Percentiles rank a stretch among this genome's conserved stretches.
Evolutionary conservation across 2,113 vertebrate species (phyloP).

Genomic region (Falcunculus frontatus): DNA sequence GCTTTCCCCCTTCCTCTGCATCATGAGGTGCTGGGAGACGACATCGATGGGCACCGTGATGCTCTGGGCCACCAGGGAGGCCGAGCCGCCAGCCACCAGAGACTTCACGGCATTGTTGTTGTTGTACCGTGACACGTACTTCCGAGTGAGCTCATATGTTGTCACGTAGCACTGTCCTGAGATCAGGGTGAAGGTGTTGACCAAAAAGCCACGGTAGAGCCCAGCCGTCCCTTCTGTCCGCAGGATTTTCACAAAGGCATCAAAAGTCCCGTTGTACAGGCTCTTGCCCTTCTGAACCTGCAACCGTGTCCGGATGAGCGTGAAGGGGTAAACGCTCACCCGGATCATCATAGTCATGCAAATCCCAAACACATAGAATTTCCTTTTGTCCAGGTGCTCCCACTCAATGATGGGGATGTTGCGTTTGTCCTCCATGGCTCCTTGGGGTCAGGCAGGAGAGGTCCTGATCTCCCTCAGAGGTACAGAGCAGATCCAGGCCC

Average conservation of each 20-base stretch:
- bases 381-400: constrained; percentile 97
- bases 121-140: constrained; percentile 83
- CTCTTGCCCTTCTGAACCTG: constrained; percentile 94
- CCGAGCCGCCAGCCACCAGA: constrained; percentile 87
- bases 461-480: background rate
- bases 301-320: constrained; percentile 89
- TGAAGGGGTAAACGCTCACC: constrained; percentile 90
- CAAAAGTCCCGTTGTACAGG: constrained; percentile 88
- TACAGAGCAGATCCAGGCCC: background rate
- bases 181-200: constrained; percentile 91
- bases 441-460: fast-evolving
- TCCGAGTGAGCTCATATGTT: constrained; percentile 91
- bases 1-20: constrained; percentile 86
- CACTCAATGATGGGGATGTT: constrained; percentile 96
- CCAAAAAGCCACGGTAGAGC: constrained; percentile 92
- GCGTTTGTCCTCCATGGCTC: constrained; percentile 79
- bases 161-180: constrained; percentile 95
- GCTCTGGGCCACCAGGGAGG: constrained; percentile 94
- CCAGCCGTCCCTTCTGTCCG: constrained; percentile 80
- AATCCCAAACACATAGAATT: constrained; percentile 92
- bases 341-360: constrained; percentile 95
- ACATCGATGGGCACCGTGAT: constrained; percentile 96
- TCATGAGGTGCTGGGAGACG: constrained; percentile 96
- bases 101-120: constrained; percentile 91
- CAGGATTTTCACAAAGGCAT: constrained; percentile 92